Percentiles rank a stretch among this genome's conserved stretches.
phyloP scores from a whole-genome alignment of 1,140 invertebrate genomes.

The Nebria ingens region DNA sequence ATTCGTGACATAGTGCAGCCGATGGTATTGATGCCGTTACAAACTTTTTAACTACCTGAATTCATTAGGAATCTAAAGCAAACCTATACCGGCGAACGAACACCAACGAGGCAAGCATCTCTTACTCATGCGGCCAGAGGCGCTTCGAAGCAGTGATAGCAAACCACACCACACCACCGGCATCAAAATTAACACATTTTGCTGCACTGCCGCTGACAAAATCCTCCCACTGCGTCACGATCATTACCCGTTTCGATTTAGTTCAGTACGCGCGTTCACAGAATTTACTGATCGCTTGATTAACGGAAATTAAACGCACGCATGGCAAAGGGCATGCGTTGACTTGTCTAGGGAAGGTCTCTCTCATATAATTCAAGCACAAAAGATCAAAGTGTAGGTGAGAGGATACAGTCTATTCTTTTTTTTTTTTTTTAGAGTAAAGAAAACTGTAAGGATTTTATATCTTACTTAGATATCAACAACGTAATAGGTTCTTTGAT shows the following conservation, averaged over 20 bases:
- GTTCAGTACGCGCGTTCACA: neutral
- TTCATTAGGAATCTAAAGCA: slow-evolving; percentile 3
- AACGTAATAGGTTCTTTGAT: neutral
- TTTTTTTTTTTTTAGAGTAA: neutral
- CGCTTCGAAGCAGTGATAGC: too few relatives aligned
- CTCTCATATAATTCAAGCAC: too few relatives aligned
- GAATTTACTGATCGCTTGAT: neutral
- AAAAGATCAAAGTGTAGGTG: neutral
- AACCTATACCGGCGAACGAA: too few relatives aligned
- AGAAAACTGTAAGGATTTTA: neutral
- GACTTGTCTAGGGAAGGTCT: too few relatives aligned
- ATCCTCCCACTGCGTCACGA: too few relatives aligned
- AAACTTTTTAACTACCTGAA: slow-evolving; percentile 8
- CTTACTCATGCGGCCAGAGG: too few relatives aligned
- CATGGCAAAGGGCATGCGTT: neutral
- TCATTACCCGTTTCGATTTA: neutral
- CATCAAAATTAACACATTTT: slow-evolving; percentile 1
- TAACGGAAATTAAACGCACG: too few relatives aligned
- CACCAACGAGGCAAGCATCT: too few relatives aligned
- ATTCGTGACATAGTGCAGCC: neutral
- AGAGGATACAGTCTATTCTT: too few relatives aligned
- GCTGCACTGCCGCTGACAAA: neutral
- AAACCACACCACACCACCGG: neutral
- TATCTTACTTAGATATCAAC: neutral
- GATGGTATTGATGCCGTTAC: slow-evolving; percentile 4